These are phyloP conservation scores for Phragmatobia fuliginosa DNA, from an alignment of 2,888 invertebrate species.

Conservation along the genomic window DNA sequence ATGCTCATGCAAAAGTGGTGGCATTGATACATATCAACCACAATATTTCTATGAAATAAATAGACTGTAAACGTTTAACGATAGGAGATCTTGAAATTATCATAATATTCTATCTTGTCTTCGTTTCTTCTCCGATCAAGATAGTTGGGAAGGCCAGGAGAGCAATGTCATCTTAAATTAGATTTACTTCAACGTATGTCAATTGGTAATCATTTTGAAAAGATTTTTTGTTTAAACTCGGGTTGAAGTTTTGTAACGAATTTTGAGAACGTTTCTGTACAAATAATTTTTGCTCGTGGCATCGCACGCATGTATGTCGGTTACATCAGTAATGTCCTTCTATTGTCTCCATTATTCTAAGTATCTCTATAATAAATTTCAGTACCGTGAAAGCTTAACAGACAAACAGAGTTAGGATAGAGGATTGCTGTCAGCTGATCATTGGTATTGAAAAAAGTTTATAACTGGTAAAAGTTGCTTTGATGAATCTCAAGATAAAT, in stretches of 20 bases:
- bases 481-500: neutral
- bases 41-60: neutral
- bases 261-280: neutral
- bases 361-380: no score
- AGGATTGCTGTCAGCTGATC: neutral
- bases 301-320: no score
- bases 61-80: conserved; percentile 2
- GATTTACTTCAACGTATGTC: neutral
- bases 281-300: neutral
- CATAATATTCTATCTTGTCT: conserved; percentile 6
- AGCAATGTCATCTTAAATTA: neutral
- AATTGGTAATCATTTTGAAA: neutral
- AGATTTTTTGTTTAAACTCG: neutral
- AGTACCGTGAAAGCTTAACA: no score
- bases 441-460: neutral
- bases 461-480: neutral
- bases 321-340: no score
- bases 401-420: neutral
- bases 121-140: neutral
- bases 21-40: conserved; percentile 49
- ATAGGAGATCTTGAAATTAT: conserved; percentile 12
- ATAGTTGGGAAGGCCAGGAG: neutral
- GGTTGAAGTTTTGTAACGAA: neutral
- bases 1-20: conserved; percentile 31
- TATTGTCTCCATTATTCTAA: no score